Conservation (phyloP, 2,888 invertebrate genomes). For the Eudasyphora cyanicolor region DNA sequence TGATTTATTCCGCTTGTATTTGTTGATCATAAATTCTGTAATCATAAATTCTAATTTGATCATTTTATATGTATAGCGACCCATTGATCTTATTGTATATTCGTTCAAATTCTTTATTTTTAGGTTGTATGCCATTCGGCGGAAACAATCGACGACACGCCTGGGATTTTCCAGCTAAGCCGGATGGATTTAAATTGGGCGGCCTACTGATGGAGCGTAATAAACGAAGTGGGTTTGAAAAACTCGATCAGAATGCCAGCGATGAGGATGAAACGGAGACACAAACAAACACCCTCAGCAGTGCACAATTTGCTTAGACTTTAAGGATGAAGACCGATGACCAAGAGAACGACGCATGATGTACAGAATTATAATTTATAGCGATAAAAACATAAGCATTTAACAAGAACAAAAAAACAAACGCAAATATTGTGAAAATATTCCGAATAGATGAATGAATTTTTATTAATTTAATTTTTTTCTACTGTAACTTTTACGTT, state of each 20-base stretch:
- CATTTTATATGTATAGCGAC: too few relatives aligned
- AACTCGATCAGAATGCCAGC: constrained; percentile 85
- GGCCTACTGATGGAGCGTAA: constrained; percentile 82
- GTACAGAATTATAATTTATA: constrained; percentile 20
- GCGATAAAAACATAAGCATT: background rate
- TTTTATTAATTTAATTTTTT: too few relatives aligned
- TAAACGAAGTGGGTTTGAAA: constrained; percentile 82
- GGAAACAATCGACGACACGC: constrained; percentile 79
- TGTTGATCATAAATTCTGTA: too few relatives aligned
- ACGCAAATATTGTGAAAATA: constrained; percentile 29
- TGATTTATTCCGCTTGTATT: too few relatives aligned
- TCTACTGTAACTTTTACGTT: background rate
- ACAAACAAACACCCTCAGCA: constrained; percentile 79
- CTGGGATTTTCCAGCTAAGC: constrained; percentile 81
- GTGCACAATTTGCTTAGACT: constrained; percentile 74
- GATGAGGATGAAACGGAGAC: constrained; percentile 83
- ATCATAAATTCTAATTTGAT: too few relatives aligned
- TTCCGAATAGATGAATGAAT: background rate
- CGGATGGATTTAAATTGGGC: constrained; percentile 84
- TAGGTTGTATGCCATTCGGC: constrained; percentile 78
- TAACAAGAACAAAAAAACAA: background rate
- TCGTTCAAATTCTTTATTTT: too few relatives aligned
- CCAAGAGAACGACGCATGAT: background rate
- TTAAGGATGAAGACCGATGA: background rate
- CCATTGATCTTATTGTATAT: too few relatives aligned